Base-by-base conservation (phyloP, 2,888 invertebrate genomes). In the Polydrusus pterygomalis region DNA sequence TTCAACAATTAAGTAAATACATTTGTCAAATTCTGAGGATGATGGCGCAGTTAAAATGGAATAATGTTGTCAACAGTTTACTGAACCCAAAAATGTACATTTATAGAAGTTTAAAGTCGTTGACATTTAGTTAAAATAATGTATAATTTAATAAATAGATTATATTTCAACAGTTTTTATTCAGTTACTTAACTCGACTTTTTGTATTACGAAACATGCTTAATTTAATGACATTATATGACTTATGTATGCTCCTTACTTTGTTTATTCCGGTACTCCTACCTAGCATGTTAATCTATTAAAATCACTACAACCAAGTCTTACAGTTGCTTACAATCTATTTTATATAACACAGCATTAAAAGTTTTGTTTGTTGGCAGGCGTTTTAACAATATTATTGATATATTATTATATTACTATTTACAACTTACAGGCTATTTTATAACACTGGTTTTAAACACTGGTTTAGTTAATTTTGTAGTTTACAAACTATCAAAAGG, bases 311-410 rank as follows among this genome's bases (percentile, higher is more conserved):
- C 65, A 63, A 69, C 60, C 63, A 77, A 77, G 77, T 76, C 76
- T 76, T 76, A 69, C 76, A 60, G 60, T 72, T 77, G 70, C 69
- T 72, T 77, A 69, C 60, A 58, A 68, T 68, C 38, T 64, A 58
- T 63, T 40, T 65, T 68, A 60, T 77, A 77, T 77, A 77, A 73
- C 77, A 77, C 77, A 77, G 77, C 73, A 65, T 77, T 72, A 70
- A 76, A 49, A 70, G 76, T 79, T 79, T 78, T 77, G 80, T 79
- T 81, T 79, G 80, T 80, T 80, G 82, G 82, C 78, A 80, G 78
- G 80, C 68, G 38, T 73, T 62, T 62, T 79, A 69, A 65, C 56
- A 70, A 47, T 70, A 77, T 71, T 77, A 80, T 70, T 40, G 51
- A 62, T 65, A 65, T 54, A 68, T 34, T 34, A 34, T 34, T 20